Conservation (phyloP, 2,113 vertebrate genomes). For the Pseudorhombus dupliciocellatus region DNA sequence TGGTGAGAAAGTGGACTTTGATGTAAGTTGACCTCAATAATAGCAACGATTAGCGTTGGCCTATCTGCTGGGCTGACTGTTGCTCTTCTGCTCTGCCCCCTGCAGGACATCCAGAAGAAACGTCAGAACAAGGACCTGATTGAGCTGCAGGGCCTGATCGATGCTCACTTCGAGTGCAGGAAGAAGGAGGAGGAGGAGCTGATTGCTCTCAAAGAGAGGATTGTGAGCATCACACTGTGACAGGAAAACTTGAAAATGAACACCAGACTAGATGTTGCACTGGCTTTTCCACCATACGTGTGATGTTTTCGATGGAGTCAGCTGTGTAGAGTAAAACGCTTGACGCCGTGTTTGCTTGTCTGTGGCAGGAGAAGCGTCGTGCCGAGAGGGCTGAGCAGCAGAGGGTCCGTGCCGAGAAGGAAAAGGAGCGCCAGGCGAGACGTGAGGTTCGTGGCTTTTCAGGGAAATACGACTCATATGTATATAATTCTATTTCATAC, state of each 20-base stretch:
- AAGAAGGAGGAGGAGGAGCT: slow-evolving; percentile 99
- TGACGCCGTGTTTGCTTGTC: not conserved
- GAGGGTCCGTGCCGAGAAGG: slow-evolving; percentile 91
- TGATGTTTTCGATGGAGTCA: not conserved
- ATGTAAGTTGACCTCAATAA: slow-evolving; percentile 86
- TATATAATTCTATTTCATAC: not conserved
- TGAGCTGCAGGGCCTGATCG: slow-evolving; percentile 95
- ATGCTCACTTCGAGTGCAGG: slow-evolving; percentile 93
- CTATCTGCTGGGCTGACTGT: slow-evolving; percentile 1
- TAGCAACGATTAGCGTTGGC: rapidly evolving
- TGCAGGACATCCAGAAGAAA: slow-evolving; percentile 98
- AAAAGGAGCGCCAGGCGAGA: slow-evolving; percentile 92
- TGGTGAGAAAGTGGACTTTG: slow-evolving; percentile 99
- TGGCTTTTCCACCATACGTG: not conserved
- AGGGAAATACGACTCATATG: too few species aligned
- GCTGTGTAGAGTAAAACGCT: not conserved
- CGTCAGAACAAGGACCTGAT: slow-evolving; percentile 97
- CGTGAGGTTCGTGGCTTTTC: slow-evolving; percentile 84
- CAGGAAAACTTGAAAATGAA: too few species aligned
- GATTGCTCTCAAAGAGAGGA: slow-evolving; percentile 93
- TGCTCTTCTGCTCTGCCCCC: not conserved
- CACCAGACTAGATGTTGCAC: too few species aligned
- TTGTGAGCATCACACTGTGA: slow-evolving; percentile 81
- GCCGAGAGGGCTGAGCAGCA: slow-evolving; percentile 96
- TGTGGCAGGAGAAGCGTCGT: slow-evolving; percentile 92